Conservation (phyloP, 2,888 invertebrate genomes). For the Stramonita haemastoma region DNA sequence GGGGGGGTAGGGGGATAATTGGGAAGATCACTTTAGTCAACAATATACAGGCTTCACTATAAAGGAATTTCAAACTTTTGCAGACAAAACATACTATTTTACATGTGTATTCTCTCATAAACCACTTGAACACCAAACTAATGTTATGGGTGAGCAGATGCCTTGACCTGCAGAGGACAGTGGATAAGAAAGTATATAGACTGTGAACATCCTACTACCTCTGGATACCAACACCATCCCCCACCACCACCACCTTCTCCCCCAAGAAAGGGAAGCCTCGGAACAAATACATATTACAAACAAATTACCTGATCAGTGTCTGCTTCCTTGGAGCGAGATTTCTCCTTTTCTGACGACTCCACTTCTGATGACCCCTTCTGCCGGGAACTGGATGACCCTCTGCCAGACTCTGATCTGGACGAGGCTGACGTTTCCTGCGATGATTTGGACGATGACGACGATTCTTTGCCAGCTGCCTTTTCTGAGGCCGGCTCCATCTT, state of each 20-base stretch:
- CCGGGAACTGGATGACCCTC: not conserved
- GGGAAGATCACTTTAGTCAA: too few relatives aligned
- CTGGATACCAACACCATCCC: not conserved
- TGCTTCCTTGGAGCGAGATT: not conserved
- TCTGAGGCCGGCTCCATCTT: not conserved
- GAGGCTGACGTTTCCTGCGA: not conserved
- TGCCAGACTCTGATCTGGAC: not conserved
- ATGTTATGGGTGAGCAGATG: too few relatives aligned
- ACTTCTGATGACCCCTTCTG: not conserved
- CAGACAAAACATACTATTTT: too few relatives aligned
- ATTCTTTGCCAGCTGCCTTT: not conserved
- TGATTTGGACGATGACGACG: not conserved
- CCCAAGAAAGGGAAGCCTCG: not conserved
- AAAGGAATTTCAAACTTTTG: too few relatives aligned
- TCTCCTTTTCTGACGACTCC: not conserved
- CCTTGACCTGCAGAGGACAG: too few relatives aligned
- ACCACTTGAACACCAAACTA: too few relatives aligned
- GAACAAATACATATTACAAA: not conserved
- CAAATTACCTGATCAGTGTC: conserved; percentile 24
- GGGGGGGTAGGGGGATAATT: too few relatives aligned
- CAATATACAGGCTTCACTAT: too few relatives aligned
- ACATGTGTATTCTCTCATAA: too few relatives aligned
- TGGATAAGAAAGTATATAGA: too few relatives aligned
- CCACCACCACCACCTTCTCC: not conserved
- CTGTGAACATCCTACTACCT: not conserved